Evolutionary conservation across 2,113 vertebrate genomes (phyloP).

Genomic region (Notarius lentiginosus): DNA sequence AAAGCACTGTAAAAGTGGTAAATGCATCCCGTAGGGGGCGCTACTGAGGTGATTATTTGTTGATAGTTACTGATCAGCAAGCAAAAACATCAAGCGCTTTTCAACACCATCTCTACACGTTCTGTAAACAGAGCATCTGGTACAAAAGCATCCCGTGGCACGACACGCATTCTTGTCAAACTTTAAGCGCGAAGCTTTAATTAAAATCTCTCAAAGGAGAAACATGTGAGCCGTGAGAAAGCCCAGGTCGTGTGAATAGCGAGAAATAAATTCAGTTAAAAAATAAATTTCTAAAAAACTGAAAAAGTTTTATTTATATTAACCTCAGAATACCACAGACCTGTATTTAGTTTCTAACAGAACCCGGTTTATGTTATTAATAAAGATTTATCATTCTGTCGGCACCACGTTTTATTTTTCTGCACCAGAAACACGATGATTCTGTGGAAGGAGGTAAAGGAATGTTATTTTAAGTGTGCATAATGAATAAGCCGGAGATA

Average conservation of each 20-base stretch:
- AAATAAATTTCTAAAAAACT: too few relatives aligned
- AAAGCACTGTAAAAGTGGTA: too few relatives aligned
- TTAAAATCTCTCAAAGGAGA: neutral
- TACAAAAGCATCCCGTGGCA: too few relatives aligned
- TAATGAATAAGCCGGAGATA: too few relatives aligned
- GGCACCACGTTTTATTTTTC: neutral
- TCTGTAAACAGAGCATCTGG: too few relatives aligned
- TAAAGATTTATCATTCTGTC: neutral
- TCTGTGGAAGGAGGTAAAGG: too few relatives aligned
- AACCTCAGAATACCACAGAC: neutral
- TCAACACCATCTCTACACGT: too few relatives aligned
- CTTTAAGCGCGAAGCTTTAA: neutral
- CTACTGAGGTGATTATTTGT: too few relatives aligned
- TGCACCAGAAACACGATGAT: neutral
- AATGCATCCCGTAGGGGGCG: too few relatives aligned
- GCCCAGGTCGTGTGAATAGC: neutral
- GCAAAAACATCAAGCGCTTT: too few relatives aligned
- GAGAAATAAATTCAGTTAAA: neutral
- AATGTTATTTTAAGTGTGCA: too few relatives aligned
- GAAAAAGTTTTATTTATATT: neutral
- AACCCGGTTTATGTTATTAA: neutral
- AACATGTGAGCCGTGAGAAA: neutral
- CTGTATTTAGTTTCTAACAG: neutral
- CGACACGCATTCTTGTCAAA: neutral
- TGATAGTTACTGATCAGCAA: too few relatives aligned